A percentile compares a stretch with the other conserved stretches of the same genome.
These are phyloP conservation scores for Pomacea maculata DNA, from an alignment of 1,140 invertebrate genomes.

Conservation along the genomic window DNA sequence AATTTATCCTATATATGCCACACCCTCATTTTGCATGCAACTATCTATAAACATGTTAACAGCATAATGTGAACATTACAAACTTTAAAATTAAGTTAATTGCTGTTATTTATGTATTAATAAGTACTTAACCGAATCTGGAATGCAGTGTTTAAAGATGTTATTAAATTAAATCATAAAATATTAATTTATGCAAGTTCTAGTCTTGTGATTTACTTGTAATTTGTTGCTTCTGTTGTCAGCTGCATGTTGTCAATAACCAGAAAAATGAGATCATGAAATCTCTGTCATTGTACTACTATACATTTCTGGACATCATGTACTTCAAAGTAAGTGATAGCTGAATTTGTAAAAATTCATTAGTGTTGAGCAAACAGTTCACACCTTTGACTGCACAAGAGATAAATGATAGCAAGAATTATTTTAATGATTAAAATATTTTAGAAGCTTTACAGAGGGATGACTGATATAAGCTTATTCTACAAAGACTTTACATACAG, in stretches of 20 bases:
- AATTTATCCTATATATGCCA: too few species aligned
- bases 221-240: slow-evolving; percentile 32
- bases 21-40: too few species aligned
- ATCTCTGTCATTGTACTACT: slow-evolving; percentile 96
- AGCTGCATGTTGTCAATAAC: slow-evolving; percentile 51
- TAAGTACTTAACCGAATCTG: too few species aligned
- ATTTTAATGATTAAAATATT: too few species aligned
- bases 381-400: slow-evolving; percentile 82
- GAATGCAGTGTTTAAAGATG: too few species aligned
- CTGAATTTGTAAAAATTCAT: slow-evolving; percentile 77
- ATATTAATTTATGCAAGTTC: too few species aligned
- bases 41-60: not conserved
- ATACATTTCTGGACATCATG: slow-evolving; percentile 98
- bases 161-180: too few species aligned
- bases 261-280: slow-evolving; percentile 90
- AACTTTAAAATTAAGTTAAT: not conserved
- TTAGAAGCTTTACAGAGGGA: too few species aligned
- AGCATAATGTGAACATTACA: not conserved
- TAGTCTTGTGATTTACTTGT: not conserved
- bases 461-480: too few species aligned
- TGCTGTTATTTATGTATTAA: not conserved
- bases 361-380: slow-evolving; percentile 86
- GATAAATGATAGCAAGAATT: too few species aligned
- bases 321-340: slow-evolving; percentile 81
- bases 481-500: too few species aligned